Base-by-base conservation (phyloP, 2,888 invertebrate species). In the Dryococelus australis region DNA sequence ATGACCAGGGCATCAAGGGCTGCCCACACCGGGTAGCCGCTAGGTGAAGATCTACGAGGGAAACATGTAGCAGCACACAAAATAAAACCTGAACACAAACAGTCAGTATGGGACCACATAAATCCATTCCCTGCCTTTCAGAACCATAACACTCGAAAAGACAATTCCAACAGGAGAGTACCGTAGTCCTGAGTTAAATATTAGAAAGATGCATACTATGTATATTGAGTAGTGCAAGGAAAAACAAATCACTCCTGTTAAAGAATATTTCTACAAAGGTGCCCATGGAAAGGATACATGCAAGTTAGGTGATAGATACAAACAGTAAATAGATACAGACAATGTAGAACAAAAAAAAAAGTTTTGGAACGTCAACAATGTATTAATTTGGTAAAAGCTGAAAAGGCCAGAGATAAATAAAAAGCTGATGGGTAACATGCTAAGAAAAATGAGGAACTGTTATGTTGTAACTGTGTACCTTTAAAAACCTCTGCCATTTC, bases 401-500 rank as follows among this genome's bases (percentile, higher is more conserved):
- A 35, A 35, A 35, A 35, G 35, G 35, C 80, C 80, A 80, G 80
- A 80, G 80, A 80, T 80, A 80, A 80, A 2, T 13, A 16, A 80
- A 80, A 80, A 26, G 2, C 26, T 80, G 26, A 80, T 80, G 80
- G 80, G 28, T 3, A 26, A 80, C 1, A 0, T 3, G 80, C 80
- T 27, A 80, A 80, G 28, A 20, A 80, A 80, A 80, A 80, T 80
- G 80, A 26, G 80, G 80, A 28, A 27, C 12, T 80, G 28, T 80
- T 80, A 80, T 80, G 28, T 28, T 80, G 28, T 80, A 26, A 80
- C 2, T 80, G 80, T 80, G 28, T 0, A 87, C n/a, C 43, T 84
- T 51, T 24, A 84, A 78, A 84, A 84, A 53, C 35, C 87, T 84
- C 51, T 87, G 47, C 51, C 47, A 86, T 81, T 84, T 84, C 85